Percentiles rank a stretch among this genome's conserved stretches.
Evolutionary conservation across 2,797 vertebrate species (phyloP).

Genomic region (Helarctos malayanus): DNA sequence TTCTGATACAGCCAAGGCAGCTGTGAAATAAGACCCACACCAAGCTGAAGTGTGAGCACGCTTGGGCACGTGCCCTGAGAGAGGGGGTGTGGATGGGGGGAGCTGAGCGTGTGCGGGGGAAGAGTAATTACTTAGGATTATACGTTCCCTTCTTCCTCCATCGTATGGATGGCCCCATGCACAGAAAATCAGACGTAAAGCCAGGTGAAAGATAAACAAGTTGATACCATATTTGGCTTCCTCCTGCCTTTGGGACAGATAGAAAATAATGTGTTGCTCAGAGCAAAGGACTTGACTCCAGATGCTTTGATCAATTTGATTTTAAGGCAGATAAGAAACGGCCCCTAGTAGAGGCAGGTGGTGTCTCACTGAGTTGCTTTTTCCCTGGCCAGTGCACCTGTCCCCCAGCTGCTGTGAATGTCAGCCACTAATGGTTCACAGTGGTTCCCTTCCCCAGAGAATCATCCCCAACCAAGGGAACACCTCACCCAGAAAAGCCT

Average conservation of each 20-base stretch:
- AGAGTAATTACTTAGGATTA: not conserved
- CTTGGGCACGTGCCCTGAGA: too few relatives aligned
- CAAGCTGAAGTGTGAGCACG: too few relatives aligned
- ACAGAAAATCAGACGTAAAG: not conserved
- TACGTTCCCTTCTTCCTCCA: not conserved
- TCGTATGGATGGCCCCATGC: too few relatives aligned
- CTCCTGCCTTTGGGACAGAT: not conserved
- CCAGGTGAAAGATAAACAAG: not conserved
- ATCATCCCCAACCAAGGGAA: not conserved
- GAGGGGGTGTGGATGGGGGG: rapidly evolving
- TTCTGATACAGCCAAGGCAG: not conserved
- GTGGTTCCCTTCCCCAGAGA: not conserved
- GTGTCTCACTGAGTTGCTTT: not conserved
- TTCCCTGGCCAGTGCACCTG: not conserved
- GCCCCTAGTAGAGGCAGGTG: not conserved
- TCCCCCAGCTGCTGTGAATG: rapidly evolving
- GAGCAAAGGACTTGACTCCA: not conserved
- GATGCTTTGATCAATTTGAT: not conserved
- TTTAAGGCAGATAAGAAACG: not conserved
- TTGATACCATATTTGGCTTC: not conserved
- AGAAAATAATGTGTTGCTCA: not conserved
- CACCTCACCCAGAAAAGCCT: not conserved
- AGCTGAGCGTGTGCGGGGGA: not conserved
- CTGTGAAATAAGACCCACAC: not conserved
- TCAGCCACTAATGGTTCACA: not conserved